phyloP scores from a whole-genome alignment of 2,797 vertebrate species.

The Channa striata region DNA sequence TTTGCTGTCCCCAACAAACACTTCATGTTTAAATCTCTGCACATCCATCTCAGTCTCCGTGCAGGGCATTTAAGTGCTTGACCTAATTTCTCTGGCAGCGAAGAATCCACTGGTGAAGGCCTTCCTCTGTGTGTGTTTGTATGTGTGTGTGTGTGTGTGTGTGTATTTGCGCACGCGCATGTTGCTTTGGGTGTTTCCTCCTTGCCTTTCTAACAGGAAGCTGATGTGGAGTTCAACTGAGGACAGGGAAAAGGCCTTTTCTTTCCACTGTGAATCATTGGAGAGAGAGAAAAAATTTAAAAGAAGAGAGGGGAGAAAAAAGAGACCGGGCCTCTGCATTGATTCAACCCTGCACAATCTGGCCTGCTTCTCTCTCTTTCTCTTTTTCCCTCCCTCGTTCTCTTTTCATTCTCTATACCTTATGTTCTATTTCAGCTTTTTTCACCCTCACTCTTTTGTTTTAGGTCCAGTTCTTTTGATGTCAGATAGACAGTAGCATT shows the following conservation, averaged over 20 bases:
- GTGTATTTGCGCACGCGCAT: conserved; percentile 58
- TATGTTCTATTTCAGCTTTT: conserved; percentile 86
- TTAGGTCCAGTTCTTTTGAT: conserved; percentile 55
- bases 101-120: conserved; percentile 85
- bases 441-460: conserved; percentile 43
- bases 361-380: conserved; percentile 68
- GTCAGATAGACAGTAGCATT: conserved; percentile 64
- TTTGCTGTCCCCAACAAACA: conserved; percentile 57
- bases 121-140: conserved; percentile 81
- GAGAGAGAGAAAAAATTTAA: conserved; percentile 25
- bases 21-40: conserved; percentile 67
- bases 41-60: conserved; percentile 77
- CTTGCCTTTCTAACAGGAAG: conserved; percentile 87
- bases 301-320: conserved; percentile 39
- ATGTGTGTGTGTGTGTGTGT: conserved; percentile 38
- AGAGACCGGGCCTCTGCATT: conserved; percentile 81
- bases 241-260: conserved; percentile 89
- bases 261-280: conserved; percentile 90
- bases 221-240: conserved; percentile 91
- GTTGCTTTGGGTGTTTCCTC: conserved; percentile 86
- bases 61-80: conserved; percentile 85
- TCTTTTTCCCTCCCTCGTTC: conserved; percentile 24
- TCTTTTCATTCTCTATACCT: conserved; percentile 79
- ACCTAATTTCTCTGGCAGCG: conserved; percentile 86
- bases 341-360: conserved; percentile 87